Base-by-base conservation (phyloP, 2,797 vertebrate species). In the Fratercula arctica region DNA sequence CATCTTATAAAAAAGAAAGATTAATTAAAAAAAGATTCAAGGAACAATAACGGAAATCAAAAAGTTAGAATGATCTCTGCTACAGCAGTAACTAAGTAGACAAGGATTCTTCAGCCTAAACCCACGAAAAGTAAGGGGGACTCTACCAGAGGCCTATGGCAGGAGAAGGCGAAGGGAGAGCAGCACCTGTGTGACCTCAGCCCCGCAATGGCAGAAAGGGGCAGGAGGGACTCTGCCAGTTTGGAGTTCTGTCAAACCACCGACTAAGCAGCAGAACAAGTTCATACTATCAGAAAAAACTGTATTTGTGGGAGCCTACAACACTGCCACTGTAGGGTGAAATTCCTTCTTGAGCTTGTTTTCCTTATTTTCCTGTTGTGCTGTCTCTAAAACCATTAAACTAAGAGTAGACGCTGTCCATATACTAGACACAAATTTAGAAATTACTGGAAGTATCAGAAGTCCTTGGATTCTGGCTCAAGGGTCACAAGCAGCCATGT, bases 141-240 rank as follows among this genome's bases (percentile, higher is more conserved):
- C 21, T 45, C 18, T 78, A 51, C 45, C 19, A 35, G 18, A 46
- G 48, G 18, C 23, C n/a, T 37, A 29, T 3, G 28, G 33, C 16
- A 33, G 31, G 54, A 63, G 50, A 33, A 69, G n/a, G 33, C 9
- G 31, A 66, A 77, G 6, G 31, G 19, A 51, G 31, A 53, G 33
- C 83, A 73, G 37, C 24, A 20, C 35, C 29, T 3, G 3, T 1
- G 1, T 1, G 12, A 45, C 24, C 41, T 56, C 3, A 1, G 53
- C 3, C 25, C 21, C 41, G 3, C 25, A 53, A 46, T 0, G 13
- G 45, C 20, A 82, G 28, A n/a, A 89, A 53, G 24, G 25, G 12
- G n/a, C 50, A 54, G 39, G 56, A 48, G 3, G 39, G 20, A 59
- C 35, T 56, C 60, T 45, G 28, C 35, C 57, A 59, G 35, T 23